Evolutionary conservation across 1,140 invertebrate genomes (phyloP), one percentile per base, ranked within the genome.

Genomic region (Alviniconcha marisindica): DNA sequence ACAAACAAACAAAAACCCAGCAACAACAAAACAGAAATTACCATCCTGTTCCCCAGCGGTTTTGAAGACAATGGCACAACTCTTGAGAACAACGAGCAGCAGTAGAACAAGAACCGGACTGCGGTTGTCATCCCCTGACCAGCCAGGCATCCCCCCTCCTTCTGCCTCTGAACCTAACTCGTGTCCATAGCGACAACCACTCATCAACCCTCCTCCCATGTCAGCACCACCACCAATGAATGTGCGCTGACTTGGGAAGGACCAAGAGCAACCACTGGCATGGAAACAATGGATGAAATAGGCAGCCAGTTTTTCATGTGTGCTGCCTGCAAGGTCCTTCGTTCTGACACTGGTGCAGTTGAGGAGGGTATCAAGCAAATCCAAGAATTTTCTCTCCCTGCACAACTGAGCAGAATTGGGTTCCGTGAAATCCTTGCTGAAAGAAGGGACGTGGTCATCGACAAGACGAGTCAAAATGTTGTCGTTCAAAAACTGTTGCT

Each of bases 361-460:
- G 18, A 80, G 15, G 15, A 66, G 3, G 24, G 78, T 66, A 24
- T 80, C 56, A 15, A 42, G n/a, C 1, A 66, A 36, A 40, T 80
- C 78, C 36, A 80, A 60, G 24, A 54, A 66, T 80, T 80, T 80
- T 28, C 78, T 80, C 5, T 60, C 56, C 36, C 28, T 18, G 24
- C 66, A 28, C 38, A 66, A 80, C n/a, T 24, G 15, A 21, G n/a
- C 7, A 51, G 12, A 33, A n/a, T 63, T 44, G 28, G n/a, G 31
- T 36, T 69, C 24, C 18, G n/a, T 18, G 14, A 15, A 28, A 66
- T 7, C 40, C 12, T 38, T 44, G n/a, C n/a, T 38, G 33, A 80
- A 38, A n/a, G 31, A 21, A 40, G 14, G 31, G 33, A 51, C 5
- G 31, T 60, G 77, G 24, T 80, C 56, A 0, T 18, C 40, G 0